Conservation (phyloP, 2,113 vertebrate species). For the Lontra canadensis region DNA sequence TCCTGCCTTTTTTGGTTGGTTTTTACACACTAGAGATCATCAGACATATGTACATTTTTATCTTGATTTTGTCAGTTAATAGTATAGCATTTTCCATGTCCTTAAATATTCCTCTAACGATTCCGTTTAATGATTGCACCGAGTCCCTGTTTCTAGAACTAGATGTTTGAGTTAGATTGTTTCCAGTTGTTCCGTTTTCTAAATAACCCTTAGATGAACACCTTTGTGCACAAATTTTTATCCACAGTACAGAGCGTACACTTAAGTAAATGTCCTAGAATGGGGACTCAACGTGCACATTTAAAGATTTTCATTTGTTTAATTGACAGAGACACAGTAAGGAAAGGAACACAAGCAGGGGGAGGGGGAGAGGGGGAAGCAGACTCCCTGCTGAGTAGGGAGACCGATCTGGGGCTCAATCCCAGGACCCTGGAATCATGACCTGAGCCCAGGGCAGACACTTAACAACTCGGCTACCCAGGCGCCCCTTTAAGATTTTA, state of each 20-base stretch:
- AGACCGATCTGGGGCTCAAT: background rate
- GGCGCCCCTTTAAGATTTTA: background rate
- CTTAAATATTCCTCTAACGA: constrained; percentile 20
- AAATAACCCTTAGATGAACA: background rate
- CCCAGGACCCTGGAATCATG: background rate
- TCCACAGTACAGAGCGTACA: background rate
- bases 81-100: background rate
- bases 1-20: background rate
- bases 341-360: no score
- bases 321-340: no score
- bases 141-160: background rate
- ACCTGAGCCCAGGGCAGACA: background rate
- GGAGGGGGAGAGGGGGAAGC: no score
- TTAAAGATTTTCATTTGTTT: background rate
- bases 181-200: background rate
- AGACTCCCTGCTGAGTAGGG: no score
- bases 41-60: background rate
- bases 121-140: constrained; percentile 9
- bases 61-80: constrained; percentile 18
- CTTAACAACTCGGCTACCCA: background rate
- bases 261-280: background rate
- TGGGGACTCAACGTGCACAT: background rate
- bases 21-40: background rate
- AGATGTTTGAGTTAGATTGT: background rate
- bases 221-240: background rate